Percentiles rank a stretch among this genome's conserved stretches.
phyloP scores from a whole-genome alignment of 2,113 vertebrate genomes.

The Scytalopus superciliaris region DNA sequence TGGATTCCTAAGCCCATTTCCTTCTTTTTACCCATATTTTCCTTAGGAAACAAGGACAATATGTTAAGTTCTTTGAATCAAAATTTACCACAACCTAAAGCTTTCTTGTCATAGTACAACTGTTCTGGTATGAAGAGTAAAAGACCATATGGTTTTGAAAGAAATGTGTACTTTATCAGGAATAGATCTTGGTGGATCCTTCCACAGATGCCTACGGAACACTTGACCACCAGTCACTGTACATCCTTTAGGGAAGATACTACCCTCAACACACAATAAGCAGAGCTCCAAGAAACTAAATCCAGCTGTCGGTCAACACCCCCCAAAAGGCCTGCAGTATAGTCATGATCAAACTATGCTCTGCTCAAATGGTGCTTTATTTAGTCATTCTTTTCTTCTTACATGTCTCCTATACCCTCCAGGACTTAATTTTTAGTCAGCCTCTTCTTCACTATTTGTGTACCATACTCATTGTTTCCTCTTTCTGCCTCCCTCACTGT shows the following conservation, averaged over 20 bases:
- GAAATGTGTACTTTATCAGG: neutral
- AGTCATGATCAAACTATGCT: neutral
- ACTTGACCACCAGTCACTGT: rapidly evolving
- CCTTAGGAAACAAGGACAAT: neutral
- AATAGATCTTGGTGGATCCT: neutral
- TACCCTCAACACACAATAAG: neutral
- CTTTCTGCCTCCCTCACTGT: neutral
- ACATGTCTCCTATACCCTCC: neutral
- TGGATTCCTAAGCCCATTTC: neutral
- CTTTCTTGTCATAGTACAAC: rapidly evolving
- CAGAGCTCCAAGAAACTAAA: neutral
- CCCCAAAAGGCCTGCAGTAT: neutral
- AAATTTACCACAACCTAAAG: neutral
- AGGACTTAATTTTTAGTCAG: neutral
- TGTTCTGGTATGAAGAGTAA: neutral
- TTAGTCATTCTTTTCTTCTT: neutral
- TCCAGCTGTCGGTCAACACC: neutral
- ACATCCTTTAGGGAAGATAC: neutral
- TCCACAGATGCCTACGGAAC: neutral
- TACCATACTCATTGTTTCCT: neutral
- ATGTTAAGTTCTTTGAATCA: neutral
- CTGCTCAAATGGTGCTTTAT: neutral
- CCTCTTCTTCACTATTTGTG: neutral
- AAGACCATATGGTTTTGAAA: neutral
- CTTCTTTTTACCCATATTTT: neutral